These are phyloP conservation scores for Lagenorhynchus albirostris DNA, from an alignment of 2,113 vertebrate genomes.

Conservation along the genomic window DNA sequence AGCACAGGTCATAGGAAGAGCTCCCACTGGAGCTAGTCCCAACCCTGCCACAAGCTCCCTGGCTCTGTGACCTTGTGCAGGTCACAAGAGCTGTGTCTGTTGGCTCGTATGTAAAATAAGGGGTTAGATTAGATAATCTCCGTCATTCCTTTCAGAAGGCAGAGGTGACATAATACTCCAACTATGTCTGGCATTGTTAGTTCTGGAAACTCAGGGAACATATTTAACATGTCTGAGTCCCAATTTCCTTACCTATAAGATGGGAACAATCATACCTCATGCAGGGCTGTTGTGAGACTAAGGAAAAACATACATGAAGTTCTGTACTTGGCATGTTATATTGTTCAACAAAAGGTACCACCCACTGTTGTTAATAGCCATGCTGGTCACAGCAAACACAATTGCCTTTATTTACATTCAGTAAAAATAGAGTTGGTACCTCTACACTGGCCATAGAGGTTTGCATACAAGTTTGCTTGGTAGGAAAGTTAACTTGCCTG, in stretches of 20 bases:
- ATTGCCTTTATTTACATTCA: constrained; percentile 3
- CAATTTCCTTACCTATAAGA: constrained; percentile 20
- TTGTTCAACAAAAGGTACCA: not conserved
- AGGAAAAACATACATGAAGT: not conserved
- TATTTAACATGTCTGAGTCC: not conserved
- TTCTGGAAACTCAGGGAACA: not conserved
- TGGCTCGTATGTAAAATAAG: not conserved
- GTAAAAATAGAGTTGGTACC: not conserved
- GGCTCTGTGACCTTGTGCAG: not conserved
- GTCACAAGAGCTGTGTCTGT: not conserved
- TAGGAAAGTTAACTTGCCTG: not conserved
- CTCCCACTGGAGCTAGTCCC: not conserved
- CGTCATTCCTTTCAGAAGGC: not conserved
- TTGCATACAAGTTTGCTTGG: not conserved
- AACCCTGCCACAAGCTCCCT: not conserved
- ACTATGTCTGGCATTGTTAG: not conserved
- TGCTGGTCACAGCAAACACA: not conserved
- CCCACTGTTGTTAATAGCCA: not conserved
- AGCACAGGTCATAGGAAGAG: not conserved
- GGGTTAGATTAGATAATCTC: not conserved
- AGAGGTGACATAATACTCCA: constrained; percentile 20
- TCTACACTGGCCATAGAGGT: not conserved
- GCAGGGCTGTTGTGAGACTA: not conserved
- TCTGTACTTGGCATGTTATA: not conserved
- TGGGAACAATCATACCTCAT: not conserved